Conservation (phyloP, 2,797 vertebrate genomes). For the Melanotaenia pygmaea region DNA sequence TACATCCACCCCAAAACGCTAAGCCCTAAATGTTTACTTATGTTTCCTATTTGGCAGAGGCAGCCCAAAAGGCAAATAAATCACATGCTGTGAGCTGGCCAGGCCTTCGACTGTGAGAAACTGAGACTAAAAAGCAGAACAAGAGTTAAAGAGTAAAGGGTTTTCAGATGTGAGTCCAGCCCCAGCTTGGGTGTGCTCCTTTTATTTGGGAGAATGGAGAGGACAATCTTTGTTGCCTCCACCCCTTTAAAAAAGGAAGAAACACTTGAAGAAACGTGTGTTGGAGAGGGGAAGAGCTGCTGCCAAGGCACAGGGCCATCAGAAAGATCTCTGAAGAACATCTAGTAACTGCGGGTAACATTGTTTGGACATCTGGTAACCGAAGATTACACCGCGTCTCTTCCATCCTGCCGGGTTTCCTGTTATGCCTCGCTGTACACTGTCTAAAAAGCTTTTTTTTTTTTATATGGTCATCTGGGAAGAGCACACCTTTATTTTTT, state of each 20-base stretch:
- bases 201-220: constrained; percentile 82
- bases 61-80: constrained; percentile 85
- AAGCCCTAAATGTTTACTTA: constrained; percentile 85
- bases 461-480: constrained; percentile 68
- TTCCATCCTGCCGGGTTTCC: constrained; percentile 79
- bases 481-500: constrained; percentile 67
- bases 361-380: constrained; percentile 82
- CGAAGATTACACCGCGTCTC: constrained; percentile 72
- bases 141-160: constrained; percentile 83
- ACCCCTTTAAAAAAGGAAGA: constrained; percentile 80
- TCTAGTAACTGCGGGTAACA: constrained; percentile 81
- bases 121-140: constrained; percentile 81
- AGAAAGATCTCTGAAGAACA: constrained; percentile 79
- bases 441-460: constrained; percentile 69
- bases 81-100: constrained; percentile 83
- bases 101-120: constrained; percentile 84
- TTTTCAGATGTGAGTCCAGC: constrained; percentile 86
- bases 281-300: constrained; percentile 72
- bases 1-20: constrained; percentile 73
- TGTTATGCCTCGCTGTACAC: constrained; percentile 80
- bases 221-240: constrained; percentile 79
- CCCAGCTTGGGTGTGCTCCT: constrained; percentile 83
- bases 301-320: constrained; percentile 75
- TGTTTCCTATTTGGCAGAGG: constrained; percentile 87
- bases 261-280: constrained; percentile 69